These are phyloP conservation scores for Drosophila chauvacae DNA, from an alignment of 1,140 invertebrate genomes.

Conservation along the genomic window DNA sequence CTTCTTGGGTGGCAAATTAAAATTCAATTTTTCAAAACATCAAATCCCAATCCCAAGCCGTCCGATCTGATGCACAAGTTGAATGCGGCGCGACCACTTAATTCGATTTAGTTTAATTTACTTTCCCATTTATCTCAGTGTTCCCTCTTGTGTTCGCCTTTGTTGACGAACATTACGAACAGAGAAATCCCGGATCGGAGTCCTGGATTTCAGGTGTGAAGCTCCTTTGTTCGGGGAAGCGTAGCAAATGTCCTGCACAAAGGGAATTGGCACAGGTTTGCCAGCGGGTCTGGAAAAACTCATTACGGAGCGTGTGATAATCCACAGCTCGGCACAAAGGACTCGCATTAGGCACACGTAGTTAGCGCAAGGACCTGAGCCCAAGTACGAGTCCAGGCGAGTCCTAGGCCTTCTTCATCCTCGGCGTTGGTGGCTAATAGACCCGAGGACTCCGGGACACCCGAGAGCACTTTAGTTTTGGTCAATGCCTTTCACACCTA, in stretches of 20 bases:
- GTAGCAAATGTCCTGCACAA: constrained; percentile 65
- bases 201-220: constrained; percentile 35
- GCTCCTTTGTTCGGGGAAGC: constrained; percentile 60
- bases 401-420: constrained; percentile 22
- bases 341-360: constrained; percentile 75
- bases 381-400: background rate
- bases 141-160: constrained; percentile 31
- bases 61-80: constrained; percentile 49
- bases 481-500: constrained; percentile 80
- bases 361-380: constrained; percentile 73
- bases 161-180: constrained; percentile 53
- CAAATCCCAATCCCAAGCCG: constrained; percentile 51
- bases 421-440: constrained; percentile 75
- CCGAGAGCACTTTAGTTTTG: constrained; percentile 75
- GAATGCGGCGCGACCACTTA: constrained; percentile 65
- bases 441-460: constrained; percentile 19
- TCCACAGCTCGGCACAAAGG: constrained; percentile 69
- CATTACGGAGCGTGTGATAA: constrained; percentile 80
- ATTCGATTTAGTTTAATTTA: constrained; percentile 77
- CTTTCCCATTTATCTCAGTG: constrained; percentile 45
- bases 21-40: constrained; percentile 81
- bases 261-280: constrained; percentile 75
- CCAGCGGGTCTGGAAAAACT: constrained; percentile 67
- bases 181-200: constrained; percentile 9
- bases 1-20: constrained; percentile 80